Conservation (phyloP, 2,113 vertebrate genomes). For the Scatophagus argus region DNA sequence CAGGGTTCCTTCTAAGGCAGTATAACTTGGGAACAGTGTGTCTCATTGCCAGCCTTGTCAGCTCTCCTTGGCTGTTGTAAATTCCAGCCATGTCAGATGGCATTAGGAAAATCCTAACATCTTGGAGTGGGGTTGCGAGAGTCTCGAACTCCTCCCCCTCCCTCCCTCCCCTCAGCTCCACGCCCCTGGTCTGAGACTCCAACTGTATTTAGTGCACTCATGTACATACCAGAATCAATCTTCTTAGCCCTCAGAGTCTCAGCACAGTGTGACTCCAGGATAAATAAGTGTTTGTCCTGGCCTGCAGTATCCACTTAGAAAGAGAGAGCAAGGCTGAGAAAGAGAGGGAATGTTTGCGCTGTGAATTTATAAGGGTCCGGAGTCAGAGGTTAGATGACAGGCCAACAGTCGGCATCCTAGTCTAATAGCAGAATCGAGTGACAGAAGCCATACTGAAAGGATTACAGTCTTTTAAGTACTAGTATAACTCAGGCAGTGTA, state of each 20-base stretch:
- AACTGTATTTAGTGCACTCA: slow-evolving; percentile 67
- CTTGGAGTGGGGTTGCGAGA: slow-evolving; percentile 57
- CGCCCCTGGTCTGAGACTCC: slow-evolving; percentile 42
- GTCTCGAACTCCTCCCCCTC: slow-evolving; percentile 17
- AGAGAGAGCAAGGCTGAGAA: slow-evolving; percentile 23
- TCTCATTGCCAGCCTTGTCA: slow-evolving; percentile 48
- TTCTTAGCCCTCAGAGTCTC: slow-evolving; percentile 54
- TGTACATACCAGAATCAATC: slow-evolving; percentile 78
- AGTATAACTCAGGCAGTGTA: slow-evolving; percentile 75
- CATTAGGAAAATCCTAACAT: slow-evolving; percentile 75
- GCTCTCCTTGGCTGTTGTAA: slow-evolving; percentile 55
- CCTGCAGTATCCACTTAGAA: slow-evolving; percentile 56
- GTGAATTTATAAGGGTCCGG: slow-evolving; percentile 67
- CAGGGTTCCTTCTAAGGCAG: slow-evolving; percentile 16
- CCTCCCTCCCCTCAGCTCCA: slow-evolving; percentile 22
- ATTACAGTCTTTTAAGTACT: slow-evolving; percentile 76
- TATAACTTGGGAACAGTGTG: slow-evolving; percentile 22
- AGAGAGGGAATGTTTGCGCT: slow-evolving; percentile 41
- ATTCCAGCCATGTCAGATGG: slow-evolving; percentile 68
- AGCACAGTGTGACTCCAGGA: slow-evolving; percentile 70
- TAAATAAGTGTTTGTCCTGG: slow-evolving; percentile 80
- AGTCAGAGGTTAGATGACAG: slow-evolving; percentile 70
- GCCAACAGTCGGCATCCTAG: slow-evolving; percentile 68
- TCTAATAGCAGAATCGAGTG: slow-evolving; percentile 76
- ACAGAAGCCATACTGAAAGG: slow-evolving; percentile 78